A percentile compares a stretch with the other conserved stretches of the same genome.
phyloP scores from a whole-genome alignment of 2,888 invertebrate genomes.

The Drosophila ustulata region DNA sequence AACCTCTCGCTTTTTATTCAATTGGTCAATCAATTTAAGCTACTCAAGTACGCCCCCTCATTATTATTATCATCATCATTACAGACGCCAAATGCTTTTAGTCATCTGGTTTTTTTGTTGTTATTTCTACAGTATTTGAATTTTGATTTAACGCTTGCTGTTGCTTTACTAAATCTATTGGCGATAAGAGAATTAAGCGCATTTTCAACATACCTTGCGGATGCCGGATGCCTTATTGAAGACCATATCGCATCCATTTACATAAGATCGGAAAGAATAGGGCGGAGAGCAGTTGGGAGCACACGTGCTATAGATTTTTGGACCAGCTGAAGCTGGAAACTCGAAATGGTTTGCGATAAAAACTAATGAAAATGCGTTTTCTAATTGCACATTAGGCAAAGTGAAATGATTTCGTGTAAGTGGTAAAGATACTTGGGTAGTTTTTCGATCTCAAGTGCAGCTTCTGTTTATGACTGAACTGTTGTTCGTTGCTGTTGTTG shows the following conservation, averaged over 20 bases:
- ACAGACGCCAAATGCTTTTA: slow-evolving; percentile 72
- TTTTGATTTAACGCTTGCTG: slow-evolving; percentile 16
- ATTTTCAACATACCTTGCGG: slow-evolving; percentile 58
- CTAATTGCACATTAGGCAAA: slow-evolving; percentile 83
- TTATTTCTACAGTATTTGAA: background rate
- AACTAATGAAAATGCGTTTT: slow-evolving; percentile 82
- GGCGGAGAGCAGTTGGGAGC: background rate
- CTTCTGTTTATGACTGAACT: slow-evolving; percentile 71
- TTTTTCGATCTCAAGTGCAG: slow-evolving; percentile 76
- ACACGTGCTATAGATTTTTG: slow-evolving; percentile 43
- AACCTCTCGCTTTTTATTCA: background rate
- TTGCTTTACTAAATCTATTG: slow-evolving; percentile 19
- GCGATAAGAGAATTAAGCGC: slow-evolving; percentile 65
- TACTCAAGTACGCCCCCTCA: slow-evolving; percentile 15
- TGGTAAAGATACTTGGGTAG: slow-evolving; percentile 50
- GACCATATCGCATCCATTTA: slow-evolving; percentile 65
- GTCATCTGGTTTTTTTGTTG: slow-evolving; percentile 69
- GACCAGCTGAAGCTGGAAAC: slow-evolving; percentile 64
- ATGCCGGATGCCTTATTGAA: slow-evolving; percentile 49
- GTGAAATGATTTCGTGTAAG: slow-evolving; percentile 77
- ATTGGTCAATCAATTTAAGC: slow-evolving; percentile 33
- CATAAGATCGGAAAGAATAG: slow-evolving; percentile 27
- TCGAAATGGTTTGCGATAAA: slow-evolving; percentile 77
- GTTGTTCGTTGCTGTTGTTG: slow-evolving; percentile 15
- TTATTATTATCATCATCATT: slow-evolving; percentile 52